Percentiles rank a stretch among this genome's conserved stretches.
Conservation (phyloP, 2,113 vertebrate species). For the Pelecanus crispus region DNA sequence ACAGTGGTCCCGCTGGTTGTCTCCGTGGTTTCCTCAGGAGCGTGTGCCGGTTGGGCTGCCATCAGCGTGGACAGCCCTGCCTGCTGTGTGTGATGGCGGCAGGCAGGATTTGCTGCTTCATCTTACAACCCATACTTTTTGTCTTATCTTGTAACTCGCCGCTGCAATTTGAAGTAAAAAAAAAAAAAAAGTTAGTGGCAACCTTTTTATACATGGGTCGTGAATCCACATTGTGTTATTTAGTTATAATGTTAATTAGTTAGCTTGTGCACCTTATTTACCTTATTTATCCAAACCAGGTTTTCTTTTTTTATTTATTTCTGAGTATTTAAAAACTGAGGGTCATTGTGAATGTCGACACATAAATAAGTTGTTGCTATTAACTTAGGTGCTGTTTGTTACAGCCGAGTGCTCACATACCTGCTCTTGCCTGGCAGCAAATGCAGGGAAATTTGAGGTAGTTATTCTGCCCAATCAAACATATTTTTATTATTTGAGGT, state of each 20-base stretch:
- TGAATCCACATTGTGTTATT: neutral
- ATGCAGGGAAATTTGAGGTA: neutral
- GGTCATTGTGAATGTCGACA: neutral
- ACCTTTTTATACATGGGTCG: neutral
- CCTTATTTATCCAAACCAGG: neutral
- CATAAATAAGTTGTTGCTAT: neutral
- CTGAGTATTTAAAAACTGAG: neutral
- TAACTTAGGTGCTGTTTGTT: neutral
- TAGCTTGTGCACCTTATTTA: neutral
- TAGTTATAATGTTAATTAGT: neutral
- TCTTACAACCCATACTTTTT: neutral
- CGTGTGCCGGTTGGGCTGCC: fast-evolving
- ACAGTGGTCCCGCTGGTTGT: fast-evolving
- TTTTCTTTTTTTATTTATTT: neutral
- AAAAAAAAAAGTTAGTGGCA: neutral
- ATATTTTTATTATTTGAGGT: neutral
- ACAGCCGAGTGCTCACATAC: neutral
- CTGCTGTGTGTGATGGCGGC: fast-evolving
- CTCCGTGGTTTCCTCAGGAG: neutral
- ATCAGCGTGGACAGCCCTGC: neutral
- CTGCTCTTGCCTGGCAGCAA: neutral
- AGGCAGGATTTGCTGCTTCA: neutral
- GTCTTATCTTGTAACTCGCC: neutral
- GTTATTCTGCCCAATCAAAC: neutral
- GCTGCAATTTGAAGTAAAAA: neutral